Evolutionary conservation across 2,113 vertebrate genomes (phyloP).

Genomic region (Turnix velox): DNA sequence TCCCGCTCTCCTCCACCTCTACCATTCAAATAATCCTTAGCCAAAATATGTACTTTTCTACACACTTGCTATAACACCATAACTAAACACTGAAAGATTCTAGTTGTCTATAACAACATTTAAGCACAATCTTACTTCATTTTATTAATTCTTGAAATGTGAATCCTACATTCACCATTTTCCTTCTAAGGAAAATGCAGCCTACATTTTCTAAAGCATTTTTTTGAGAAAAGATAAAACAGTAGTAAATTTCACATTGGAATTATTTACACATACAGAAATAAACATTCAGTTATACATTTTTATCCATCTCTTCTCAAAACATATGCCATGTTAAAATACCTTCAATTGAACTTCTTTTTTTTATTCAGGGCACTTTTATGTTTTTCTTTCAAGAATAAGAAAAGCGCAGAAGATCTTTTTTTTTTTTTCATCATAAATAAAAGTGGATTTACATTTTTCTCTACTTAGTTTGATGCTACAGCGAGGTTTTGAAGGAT

Average conservation of each 20-base stretch:
- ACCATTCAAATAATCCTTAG: neutral
- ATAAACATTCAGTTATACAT: neutral
- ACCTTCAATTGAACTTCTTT: neutral
- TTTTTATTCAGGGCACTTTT: neutral
- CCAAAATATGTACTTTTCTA: neutral
- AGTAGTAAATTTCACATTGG: neutral
- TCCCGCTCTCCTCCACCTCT: neutral
- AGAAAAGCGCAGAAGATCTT: neutral
- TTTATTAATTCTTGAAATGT: neutral
- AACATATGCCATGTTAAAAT: neutral
- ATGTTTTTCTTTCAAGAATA: neutral
- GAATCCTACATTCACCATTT: neutral
- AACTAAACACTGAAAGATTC: neutral
- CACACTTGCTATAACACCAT: neutral
- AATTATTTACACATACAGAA: neutral
- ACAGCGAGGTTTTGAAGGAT: neutral
- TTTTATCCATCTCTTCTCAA: neutral
- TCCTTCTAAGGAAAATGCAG: neutral
- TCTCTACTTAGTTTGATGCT: neutral
- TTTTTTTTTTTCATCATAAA: neutral
- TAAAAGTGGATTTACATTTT: neutral
- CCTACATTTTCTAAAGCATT: neutral
- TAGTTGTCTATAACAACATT: neutral
- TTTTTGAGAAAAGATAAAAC: neutral
- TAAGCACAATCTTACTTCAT: neutral